Percentiles rank a stretch among this genome's conserved stretches.
Conservation (phyloP, 2,113 vertebrate genomes). For the Mastomys coucha region DNA sequence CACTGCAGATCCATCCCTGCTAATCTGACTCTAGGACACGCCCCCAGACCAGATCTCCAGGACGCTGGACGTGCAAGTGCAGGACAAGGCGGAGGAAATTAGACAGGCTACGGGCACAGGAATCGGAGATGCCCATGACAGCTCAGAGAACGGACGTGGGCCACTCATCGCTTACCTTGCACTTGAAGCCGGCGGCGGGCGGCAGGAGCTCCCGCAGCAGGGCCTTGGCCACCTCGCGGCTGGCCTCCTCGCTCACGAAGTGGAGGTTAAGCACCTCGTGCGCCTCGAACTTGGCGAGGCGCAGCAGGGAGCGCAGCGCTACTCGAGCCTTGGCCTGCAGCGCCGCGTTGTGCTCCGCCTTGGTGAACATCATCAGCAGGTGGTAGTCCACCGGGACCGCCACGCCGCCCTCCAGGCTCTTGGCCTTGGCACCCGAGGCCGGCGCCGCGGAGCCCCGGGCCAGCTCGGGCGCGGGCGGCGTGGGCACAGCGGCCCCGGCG, state of each 20-base stretch:
- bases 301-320: constrained; percentile 85
- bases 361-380: constrained; percentile 96
- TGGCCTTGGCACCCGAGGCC: constrained; percentile 81
- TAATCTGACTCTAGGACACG: not conserved
- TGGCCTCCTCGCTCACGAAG: constrained; percentile 90
- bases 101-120: no score
- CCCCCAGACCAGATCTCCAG: not conserved
- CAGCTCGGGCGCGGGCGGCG: constrained; percentile 24
- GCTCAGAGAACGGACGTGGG: not conserved
- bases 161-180: constrained; percentile 89
- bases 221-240: constrained; percentile 89
- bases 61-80: not conserved
- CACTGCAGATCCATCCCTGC: not conserved
- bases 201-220: constrained; percentile 91
- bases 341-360: constrained; percentile 90
- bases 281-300: constrained; percentile 82
- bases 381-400: constrained; percentile 86
- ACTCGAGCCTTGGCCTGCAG: constrained; percentile 85
- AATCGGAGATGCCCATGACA: not conserved
- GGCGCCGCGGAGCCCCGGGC: constrained; percentile 72
- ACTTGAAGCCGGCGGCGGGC: constrained; percentile 89
- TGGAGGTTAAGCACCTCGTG: constrained; percentile 86
- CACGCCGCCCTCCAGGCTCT: constrained; percentile 70
- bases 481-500: constrained; percentile 77
- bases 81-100: not conserved